Base-by-base conservation (phyloP, 2,113 vertebrate species). In the Mungos mungo region DNA sequence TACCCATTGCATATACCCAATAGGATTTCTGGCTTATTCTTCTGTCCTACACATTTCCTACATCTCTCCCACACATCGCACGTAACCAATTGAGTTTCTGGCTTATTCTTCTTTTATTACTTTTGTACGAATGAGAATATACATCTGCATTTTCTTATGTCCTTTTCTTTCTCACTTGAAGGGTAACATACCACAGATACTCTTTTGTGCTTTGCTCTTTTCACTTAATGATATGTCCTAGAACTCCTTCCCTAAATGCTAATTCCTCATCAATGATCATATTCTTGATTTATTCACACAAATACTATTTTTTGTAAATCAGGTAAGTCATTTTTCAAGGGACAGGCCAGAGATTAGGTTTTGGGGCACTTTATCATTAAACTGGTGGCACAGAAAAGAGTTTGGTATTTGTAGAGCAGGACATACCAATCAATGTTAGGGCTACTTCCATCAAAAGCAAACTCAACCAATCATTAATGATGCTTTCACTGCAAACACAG, bases 241-340 rank as follows among this genome's bases (percentile, higher is more conserved):
- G 54, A 72, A 90, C 29, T 93, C 23, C 90, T 3, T 52, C 7
- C 45, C 33, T 82, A 90, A 33, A 66, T 74, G 33, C 13, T 84
- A 52, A 74, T 80, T 84, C 57, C 35, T 93, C 50, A 93, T 15
- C 82, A 88, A 65, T 88, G 65, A 88, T 88, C 29, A 63, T 38
- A 54, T 84, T 96, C 90, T 93, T 54, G 14, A 91, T 77, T 95
- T 77, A 86, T 21, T 87, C 25, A 91, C 21, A 85, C 10, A 85
- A 91, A 47, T 54, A 6, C 0, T 79, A 7, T 47, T 57, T 96
- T 96, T 80, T 85, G 27, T 84, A 66, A 85, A 63, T 47, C n/a
- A 86, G 60, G 27, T 27, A 84, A 74, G 65, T 63, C 25, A 57
- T 82, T 93, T 77, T 95, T 92, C 35, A 91, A 93, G 69, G 63